Conservation (phyloP, 2,888 invertebrate genomes). For the Drosophila heteroneura region DNA sequence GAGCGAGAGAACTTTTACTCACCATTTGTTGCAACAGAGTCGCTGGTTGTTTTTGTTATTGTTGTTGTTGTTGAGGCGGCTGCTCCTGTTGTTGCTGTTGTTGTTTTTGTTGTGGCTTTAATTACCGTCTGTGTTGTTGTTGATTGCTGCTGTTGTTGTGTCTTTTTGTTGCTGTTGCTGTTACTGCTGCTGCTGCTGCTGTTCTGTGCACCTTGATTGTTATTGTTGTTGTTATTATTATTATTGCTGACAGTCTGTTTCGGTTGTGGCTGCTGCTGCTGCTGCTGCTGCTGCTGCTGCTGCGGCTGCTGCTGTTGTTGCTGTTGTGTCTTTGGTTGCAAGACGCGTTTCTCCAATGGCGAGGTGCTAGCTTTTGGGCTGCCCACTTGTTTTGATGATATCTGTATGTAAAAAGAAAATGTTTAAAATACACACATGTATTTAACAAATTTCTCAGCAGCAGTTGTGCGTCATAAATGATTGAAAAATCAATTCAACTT, state of each 20-base stretch:
- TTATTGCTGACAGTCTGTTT: conserved; percentile 63
- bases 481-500: conserved; percentile 62
- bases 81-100: conserved; percentile 28
- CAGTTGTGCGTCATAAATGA: conserved; percentile 6
- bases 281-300: conserved; percentile 47
- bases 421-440: neutral
- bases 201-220: conserved; percentile 64
- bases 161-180: conserved; percentile 31
- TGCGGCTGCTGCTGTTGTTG: conserved; percentile 52
- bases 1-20: conserved; percentile 42
- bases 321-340: conserved; percentile 88
- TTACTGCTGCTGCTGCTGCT: conserved; percentile 49
- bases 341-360: conserved; percentile 88
- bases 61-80: conserved; percentile 1
- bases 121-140: conserved; percentile 24
- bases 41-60: conserved; percentile 1
- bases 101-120: conserved; percentile 23
- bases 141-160: conserved; percentile 19
- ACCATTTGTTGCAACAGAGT: conserved; percentile 71
- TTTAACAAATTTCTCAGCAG: neutral
- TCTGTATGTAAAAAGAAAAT: conserved; percentile 75
- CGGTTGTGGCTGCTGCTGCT: conserved; percentile 52
- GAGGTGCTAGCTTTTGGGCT: conserved; percentile 83
- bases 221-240: conserved; percentile 61
- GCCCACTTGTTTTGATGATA: conserved; percentile 85